Evolutionary conservation across 37 sponge, comb jelly and placozoan species (phyloP).

Genomic region (Tethya wilhelma): DNA sequence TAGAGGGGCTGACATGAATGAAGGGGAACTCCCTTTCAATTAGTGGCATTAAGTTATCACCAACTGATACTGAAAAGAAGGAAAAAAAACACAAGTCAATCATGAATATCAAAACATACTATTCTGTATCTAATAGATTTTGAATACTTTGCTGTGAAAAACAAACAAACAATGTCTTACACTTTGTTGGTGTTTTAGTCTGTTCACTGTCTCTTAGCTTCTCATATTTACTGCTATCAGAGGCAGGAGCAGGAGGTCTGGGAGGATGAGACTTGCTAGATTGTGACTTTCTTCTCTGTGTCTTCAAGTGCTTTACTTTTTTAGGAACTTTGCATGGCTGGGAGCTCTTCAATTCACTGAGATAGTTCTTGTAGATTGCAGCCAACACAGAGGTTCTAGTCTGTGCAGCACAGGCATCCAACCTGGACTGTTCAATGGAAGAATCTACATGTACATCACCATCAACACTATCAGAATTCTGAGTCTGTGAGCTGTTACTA

Average conservation of each 20-base stretch:
- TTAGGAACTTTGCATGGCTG: too few relatives aligned
- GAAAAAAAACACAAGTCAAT: too few relatives aligned
- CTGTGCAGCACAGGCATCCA: background rate
- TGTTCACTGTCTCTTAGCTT: background rate
- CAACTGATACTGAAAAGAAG: background rate
- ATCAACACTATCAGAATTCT: background rate
- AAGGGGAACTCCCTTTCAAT: constrained; percentile 62
- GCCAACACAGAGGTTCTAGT: constrained; percentile 1
- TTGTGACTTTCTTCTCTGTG: too few relatives aligned
- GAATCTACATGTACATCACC: too few relatives aligned
- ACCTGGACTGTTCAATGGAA: background rate
- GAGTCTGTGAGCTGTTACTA: too few relatives aligned
- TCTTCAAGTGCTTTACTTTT: too few relatives aligned
- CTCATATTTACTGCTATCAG: constrained; percentile 5
- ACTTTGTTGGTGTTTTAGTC: background rate
- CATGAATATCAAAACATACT: background rate
- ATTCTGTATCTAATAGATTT: background rate
- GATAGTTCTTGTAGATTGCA: constrained; percentile 6
- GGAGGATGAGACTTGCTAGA: too few relatives aligned
- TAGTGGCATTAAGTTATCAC: constrained; percentile 51
- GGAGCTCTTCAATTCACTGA: background rate
- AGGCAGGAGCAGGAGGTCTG: too few relatives aligned
- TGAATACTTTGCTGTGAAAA: too few relatives aligned
- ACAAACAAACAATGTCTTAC: too few relatives aligned
- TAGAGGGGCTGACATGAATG: constrained; percentile 55